Conservation (phyloP, 2,888 invertebrate genomes). For the Aquatica leii region DNA sequence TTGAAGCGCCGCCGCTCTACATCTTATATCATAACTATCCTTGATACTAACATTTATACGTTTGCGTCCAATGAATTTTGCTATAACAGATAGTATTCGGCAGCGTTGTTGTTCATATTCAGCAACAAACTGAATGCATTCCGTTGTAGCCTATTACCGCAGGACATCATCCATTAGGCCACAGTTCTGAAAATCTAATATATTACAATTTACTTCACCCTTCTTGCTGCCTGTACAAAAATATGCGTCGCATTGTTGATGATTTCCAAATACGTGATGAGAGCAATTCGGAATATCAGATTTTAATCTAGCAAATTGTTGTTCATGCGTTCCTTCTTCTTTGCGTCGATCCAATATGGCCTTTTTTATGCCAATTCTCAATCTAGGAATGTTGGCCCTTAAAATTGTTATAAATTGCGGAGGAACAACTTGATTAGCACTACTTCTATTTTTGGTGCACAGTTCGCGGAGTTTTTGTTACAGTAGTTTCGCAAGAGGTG, state of each 20-base stretch:
- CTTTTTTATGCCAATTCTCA: not conserved
- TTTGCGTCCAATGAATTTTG: not conserved
- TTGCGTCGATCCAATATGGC: not conserved
- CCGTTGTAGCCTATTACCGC: too few species aligned
- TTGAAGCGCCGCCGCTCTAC: too few species aligned
- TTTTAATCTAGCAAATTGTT: too few species aligned
- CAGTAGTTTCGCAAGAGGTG: too few species aligned
- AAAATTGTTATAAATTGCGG: not conserved
- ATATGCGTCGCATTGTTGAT: not conserved
- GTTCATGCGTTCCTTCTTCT: not conserved
- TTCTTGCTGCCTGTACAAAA: too few species aligned
- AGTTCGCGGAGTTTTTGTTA: not conserved
- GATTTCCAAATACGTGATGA: too few species aligned
- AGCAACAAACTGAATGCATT: too few species aligned
- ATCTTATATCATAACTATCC: too few species aligned
- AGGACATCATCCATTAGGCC: not conserved
- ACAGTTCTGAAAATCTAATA: too few species aligned
- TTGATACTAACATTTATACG: conserved; percentile 11
- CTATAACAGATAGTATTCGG: not conserved
- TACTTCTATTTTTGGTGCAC: not conserved
- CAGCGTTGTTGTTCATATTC: not conserved
- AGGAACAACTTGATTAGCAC: too few species aligned
- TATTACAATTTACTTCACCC: too few species aligned
- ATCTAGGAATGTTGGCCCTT: not conserved
- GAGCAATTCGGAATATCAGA: too few species aligned